These are phyloP conservation scores for Tautogolabrus adspersus DNA, from an alignment of 2,113 vertebrate genomes.

Conservation along the genomic window DNA sequence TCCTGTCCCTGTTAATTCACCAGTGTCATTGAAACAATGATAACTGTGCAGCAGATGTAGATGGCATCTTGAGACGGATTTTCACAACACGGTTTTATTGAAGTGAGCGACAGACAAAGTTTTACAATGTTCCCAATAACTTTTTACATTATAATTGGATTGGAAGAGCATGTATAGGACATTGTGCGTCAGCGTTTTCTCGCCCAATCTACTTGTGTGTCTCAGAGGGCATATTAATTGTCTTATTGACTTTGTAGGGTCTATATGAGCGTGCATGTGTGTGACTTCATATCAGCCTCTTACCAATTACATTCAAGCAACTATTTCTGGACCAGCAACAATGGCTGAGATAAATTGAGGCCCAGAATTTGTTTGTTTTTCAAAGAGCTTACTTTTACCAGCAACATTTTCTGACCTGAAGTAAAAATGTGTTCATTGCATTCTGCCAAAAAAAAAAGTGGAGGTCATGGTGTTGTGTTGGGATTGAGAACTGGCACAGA, in stretches of 20 bases:
- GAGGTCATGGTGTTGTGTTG: background rate
- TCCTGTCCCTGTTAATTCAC: background rate
- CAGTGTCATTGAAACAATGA: conserved; percentile 41
- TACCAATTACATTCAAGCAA: background rate
- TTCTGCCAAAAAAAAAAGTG: background rate
- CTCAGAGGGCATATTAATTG: conserved; percentile 70
- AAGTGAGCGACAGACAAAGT: conserved; percentile 33
- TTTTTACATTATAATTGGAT: conserved; percentile 67
- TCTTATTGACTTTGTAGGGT: conserved; percentile 60
- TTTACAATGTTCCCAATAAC: conserved; percentile 47
- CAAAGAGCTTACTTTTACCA: background rate
- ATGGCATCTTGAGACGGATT: conserved; percentile 24
- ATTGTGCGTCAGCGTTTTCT: conserved; percentile 61
- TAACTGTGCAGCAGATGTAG: conserved; percentile 11
- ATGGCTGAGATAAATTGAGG: background rate
- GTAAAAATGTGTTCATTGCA: background rate
- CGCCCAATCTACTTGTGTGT: conserved; percentile 25
- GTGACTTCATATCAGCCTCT: conserved; percentile 6
- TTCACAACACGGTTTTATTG: conserved; percentile 23
- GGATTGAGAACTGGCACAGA: background rate
- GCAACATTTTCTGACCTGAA: background rate
- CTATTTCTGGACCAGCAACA: background rate
- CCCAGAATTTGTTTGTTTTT: background rate
- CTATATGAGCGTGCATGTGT: background rate
- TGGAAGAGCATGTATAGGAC: conserved; percentile 38